Evolutionary conservation across 2,797 vertebrate species (phyloP).

Genomic region (Cossypha polioptera): DNA sequence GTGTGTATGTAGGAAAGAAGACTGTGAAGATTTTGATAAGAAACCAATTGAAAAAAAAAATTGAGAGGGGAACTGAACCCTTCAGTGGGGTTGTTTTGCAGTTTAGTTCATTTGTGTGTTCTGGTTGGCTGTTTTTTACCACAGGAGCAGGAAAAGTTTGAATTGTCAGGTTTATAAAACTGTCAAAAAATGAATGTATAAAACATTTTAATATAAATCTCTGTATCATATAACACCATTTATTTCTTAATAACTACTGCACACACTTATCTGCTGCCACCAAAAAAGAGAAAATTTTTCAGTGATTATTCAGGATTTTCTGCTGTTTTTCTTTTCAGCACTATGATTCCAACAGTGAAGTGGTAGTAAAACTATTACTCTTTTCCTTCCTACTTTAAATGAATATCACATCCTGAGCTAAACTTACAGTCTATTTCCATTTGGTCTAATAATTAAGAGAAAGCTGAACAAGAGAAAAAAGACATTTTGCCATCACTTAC

Average conservation of each 20-base stretch:
- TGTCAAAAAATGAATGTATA: background rate
- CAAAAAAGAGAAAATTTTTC: background rate
- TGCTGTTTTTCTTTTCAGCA: background rate
- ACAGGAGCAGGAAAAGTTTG: background rate
- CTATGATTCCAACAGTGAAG: background rate
- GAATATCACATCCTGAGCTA: background rate
- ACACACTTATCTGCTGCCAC: background rate
- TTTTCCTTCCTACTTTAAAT: background rate
- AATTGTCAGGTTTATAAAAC: background rate
- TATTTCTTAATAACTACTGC: background rate
- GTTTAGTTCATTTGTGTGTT: background rate
- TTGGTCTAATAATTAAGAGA: background rate
- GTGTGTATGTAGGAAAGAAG: background rate
- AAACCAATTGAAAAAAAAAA: background rate
- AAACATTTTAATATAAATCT: background rate
- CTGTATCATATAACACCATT: background rate
- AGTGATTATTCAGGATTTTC: background rate
- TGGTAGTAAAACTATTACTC: background rate
- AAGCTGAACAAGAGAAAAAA: background rate
- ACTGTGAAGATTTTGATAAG: background rate
- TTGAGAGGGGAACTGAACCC: background rate
- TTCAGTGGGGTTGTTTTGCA: background rate
- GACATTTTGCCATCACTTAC: background rate
- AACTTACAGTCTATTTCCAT: background rate
- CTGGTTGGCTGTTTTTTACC: background rate